Conservation (phyloP, 1,140 invertebrate species). For the Harpegnathos saltator region DNA sequence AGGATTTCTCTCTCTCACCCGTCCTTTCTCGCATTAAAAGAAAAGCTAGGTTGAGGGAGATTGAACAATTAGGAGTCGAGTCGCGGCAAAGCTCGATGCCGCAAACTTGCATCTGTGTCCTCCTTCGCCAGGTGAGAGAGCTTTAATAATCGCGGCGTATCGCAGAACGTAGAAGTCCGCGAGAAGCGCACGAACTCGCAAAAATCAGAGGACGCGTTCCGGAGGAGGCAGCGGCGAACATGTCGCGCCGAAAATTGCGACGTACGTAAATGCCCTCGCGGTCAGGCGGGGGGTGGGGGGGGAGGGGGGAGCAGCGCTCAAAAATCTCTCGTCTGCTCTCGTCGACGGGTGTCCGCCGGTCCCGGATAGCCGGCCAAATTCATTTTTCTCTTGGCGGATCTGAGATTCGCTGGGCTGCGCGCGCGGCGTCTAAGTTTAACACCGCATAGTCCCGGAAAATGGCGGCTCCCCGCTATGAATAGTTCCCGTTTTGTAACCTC, state of each 20-base stretch:
- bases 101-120: too few species aligned
- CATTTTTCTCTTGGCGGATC: constrained; percentile 60
- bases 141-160: too few species aligned
- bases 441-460: constrained; percentile 81
- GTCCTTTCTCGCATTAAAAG: too few species aligned
- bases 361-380: constrained; percentile 45
- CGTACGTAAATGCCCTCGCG: too few species aligned
- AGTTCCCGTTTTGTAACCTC: constrained; percentile 76
- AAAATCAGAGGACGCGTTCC: not conserved
- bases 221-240: not conserved
- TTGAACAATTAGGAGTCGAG: too few species aligned
- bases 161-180: not conserved
- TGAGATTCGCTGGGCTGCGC: constrained; percentile 69
- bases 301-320: not conserved
- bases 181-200: constrained; percentile 1
- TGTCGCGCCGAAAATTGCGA: not conserved
- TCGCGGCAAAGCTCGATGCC: too few species aligned
- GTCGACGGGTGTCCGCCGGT: not conserved
- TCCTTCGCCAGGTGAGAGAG: too few species aligned
- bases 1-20: too few species aligned
- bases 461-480: constrained; percentile 79
- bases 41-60: too few species aligned
- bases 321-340: not conserved
- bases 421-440: constrained; percentile 77
- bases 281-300: too few species aligned